Conservation (phyloP, 2,113 vertebrate species). For the Balaeniceps rex region DNA sequence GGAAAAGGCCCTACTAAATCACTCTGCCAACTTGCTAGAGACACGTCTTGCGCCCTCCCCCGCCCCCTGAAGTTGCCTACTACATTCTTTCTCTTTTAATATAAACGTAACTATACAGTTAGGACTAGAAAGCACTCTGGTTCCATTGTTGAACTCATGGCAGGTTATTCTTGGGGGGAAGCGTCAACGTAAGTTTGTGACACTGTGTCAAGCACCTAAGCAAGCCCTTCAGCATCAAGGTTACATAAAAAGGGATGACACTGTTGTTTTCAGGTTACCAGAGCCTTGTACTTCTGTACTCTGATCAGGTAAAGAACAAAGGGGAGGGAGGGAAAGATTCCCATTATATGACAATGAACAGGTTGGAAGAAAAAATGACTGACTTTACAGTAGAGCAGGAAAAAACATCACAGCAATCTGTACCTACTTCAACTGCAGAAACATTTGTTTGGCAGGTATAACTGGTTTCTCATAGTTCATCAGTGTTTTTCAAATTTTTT, state of each 20-base stretch:
- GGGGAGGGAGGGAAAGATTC: not conserved
- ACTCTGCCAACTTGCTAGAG: not conserved
- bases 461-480: not conserved
- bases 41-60: not conserved
- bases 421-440: not conserved
- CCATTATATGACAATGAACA: not conserved
- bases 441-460: not conserved
- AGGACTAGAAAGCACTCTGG: not conserved
- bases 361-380: not conserved
- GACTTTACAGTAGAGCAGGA: not conserved
- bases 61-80: not conserved
- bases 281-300: not conserved
- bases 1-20: not conserved
- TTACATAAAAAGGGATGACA: not conserved
- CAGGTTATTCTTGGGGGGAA: not conserved
- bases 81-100: not conserved
- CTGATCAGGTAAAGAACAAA: not conserved
- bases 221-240: not conserved
- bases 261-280: not conserved
- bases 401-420: not conserved
- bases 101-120: not conserved
- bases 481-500: not conserved
- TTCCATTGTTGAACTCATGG: not conserved
- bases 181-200: not conserved
- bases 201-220: not conserved